Evolutionary conservation across 1,140 invertebrate species (phyloP), one percentile per base, ranked within the genome.

Genomic region (Temnothorax curvispinosus): DNA sequence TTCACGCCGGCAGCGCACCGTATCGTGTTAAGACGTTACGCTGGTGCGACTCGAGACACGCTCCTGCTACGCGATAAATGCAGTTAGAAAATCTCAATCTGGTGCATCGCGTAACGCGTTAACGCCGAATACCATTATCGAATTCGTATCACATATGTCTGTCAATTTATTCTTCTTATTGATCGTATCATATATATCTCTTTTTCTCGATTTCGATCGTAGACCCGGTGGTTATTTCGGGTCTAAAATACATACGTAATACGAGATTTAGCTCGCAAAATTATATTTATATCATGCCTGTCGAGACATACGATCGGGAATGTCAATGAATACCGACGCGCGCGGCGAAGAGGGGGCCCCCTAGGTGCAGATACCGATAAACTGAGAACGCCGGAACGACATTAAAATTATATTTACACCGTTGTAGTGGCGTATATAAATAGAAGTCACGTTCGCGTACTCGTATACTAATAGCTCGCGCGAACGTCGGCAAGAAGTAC

Each of bases 361-460:
- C 21, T 58, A 35, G 78, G 78, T 67, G 38, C 9, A 35, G 52
- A 18, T 35, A 41, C 62, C 64, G 50, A 21, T 80, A 21, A 41
- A 21, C 67, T 13, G 80, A 60, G 13, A 64, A 60, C 58, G 41
- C n/a, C 69, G 67, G 69, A 75, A 62, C 67, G 69, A 84, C 69
- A 62, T 84, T 75, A 84, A 84, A 84, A 84, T 84, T 74, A 75
- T 84, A 84, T 84, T 84, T 84, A 75, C 54, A 74, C 58, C 80
- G 80, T 9, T 74, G 32, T 50, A 84, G 60, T 62, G 56, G 44
- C 80, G 69, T 75, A 84, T 75, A 84, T 84, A 84, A 84, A 84
- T 84, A 84, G 69, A 50, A 84, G 69, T 56, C 80, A 50, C 27
- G 27, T 44, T 84, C 69, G 80, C 41, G 35, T n/a, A 41, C 9